Evolutionary conservation across 2,797 vertebrate genomes (phyloP), one percentile per base, ranked within the genome.

Genomic region (Botia kubotai): DNA sequence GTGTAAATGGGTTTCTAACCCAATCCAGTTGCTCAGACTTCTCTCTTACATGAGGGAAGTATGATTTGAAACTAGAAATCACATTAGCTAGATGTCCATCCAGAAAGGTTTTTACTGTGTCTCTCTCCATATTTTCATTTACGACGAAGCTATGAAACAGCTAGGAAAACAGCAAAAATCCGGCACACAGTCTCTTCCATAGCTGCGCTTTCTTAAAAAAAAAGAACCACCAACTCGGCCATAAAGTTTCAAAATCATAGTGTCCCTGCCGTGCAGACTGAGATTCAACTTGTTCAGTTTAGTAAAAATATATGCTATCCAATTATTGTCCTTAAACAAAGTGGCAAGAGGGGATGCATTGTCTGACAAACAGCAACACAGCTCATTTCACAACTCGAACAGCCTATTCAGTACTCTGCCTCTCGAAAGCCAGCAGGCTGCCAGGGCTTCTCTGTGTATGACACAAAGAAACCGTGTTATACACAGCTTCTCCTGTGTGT

Each of bases 1-100:
- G 26, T 63, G 60, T 65, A 39, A 65, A 65, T n/a, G 62, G 62
- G 29, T n/a, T 65, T 65, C 62, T 65, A 65, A 39, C 62, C 29
- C 29, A 36, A 65, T 65, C 7, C 62, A 65, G 62, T n/a, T 65
- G 62, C 29, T n/a, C 16, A 65, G 62, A 36, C 62, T 65, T 65
- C 29, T 14, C 11, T 50, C 11, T 65, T 65, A 4, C 62, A 39
- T 36, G 14, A 65, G 62, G 29, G 62, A 65, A 65, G 17, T 65
- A 65, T n/a, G 29, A 39, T 39, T 39, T n/a, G 0, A 65, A 65
- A 65, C 29, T 36, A 66, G 33, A 66, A 39, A 66, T 19, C 63
- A 39, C 3, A 1, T 66, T 66, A 39, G 14, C 16, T 4, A 66
- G 39, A 10, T n/a, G 29, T 65, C 7, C 29, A 65, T 39, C 33